These are phyloP conservation scores for Chrysopa pallens DNA, from an alignment of 1,140 invertebrate genomes.

Conservation along the genomic window DNA sequence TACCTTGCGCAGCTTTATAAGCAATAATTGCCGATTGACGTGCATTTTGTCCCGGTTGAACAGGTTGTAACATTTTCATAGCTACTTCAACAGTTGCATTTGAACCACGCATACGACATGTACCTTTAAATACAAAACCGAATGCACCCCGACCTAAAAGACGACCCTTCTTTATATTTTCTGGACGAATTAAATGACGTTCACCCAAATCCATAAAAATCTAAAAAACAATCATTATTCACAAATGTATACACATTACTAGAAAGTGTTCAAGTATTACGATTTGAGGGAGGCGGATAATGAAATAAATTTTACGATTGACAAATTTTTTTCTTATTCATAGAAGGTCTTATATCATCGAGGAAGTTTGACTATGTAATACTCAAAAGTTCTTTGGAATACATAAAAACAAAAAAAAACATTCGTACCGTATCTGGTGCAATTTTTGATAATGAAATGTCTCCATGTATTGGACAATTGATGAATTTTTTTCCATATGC, in stretches of 20 bases:
- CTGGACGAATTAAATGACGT: slow-evolving; percentile 55
- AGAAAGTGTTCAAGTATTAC: too few species aligned
- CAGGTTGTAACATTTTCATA: slow-evolving; percentile 89
- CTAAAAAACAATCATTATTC: too few species aligned
- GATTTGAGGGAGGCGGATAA: too few species aligned
- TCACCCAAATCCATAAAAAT: slow-evolving; percentile 79
- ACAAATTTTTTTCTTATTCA: background rate
- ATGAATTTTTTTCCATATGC: slow-evolving; percentile 55
- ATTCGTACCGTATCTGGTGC: slow-evolving; percentile 62
- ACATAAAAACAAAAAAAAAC: background rate
- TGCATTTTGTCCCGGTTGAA: slow-evolving; percentile 66
- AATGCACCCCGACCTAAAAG: slow-evolving; percentile 91
- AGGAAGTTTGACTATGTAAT: too few species aligned
- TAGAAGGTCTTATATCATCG: too few species aligned
- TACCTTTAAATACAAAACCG: slow-evolving; percentile 86
- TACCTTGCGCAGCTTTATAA: slow-evolving; percentile 59
- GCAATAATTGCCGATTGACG: slow-evolving; percentile 54
- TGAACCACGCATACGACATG: slow-evolving; percentile 41
- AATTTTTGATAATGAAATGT: slow-evolving; percentile 50
- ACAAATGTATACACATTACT: too few species aligned
- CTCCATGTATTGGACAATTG: slow-evolving; percentile 53
- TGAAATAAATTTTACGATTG: slow-evolving; percentile 15
- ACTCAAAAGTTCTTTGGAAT: background rate
- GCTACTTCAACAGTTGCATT: slow-evolving; percentile 56
- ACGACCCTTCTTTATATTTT: slow-evolving; percentile 58